These are phyloP conservation scores for Chanos chanos DNA, from an alignment of 2,797 vertebrate species.

Conservation along the genomic window DNA sequence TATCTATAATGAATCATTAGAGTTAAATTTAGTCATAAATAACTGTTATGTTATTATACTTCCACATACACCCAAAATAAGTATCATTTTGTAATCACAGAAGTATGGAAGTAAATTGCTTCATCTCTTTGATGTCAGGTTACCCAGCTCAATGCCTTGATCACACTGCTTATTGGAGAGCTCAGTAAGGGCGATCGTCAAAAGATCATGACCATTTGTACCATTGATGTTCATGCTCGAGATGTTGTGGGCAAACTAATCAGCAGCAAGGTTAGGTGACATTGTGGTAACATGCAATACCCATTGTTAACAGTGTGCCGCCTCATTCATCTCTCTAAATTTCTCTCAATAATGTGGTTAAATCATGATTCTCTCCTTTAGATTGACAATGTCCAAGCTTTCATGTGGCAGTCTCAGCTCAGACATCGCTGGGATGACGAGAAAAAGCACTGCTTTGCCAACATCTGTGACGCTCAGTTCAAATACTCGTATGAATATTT, in stretches of 20 bases:
- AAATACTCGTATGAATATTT: constrained; percentile 81
- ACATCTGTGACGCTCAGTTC: constrained; percentile 82
- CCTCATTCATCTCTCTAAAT: not conserved
- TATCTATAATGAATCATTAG: too few species aligned
- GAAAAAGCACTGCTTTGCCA: constrained; percentile 70
- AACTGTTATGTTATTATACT: too few species aligned
- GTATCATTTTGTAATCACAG: too few species aligned
- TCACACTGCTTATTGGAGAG: constrained; percentile 89
- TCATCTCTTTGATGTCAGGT: constrained; percentile 77
- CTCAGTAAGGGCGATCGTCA: constrained; percentile 81
- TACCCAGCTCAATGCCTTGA: constrained; percentile 87
- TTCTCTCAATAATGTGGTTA: not conserved
- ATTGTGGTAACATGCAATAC: too few species aligned
- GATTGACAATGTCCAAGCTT: constrained; percentile 75
- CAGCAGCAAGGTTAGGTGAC: too few species aligned
- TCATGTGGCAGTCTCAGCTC: constrained; percentile 79
- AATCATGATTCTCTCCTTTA: constrained; percentile 37
- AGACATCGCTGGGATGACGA: constrained; percentile 77
- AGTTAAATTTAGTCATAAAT: too few species aligned
- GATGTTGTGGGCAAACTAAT: constrained; percentile 82
- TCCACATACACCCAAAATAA: too few species aligned
- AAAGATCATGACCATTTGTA: constrained; percentile 87
- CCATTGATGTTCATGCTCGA: constrained; percentile 83
- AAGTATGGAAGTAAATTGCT: too few species aligned
- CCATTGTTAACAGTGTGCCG: too few species aligned